Percentiles rank a stretch among this genome's conserved stretches.
phyloP scores from a whole-genome alignment of 2,888 invertebrate genomes.

The Acronicta psi region DNA sequence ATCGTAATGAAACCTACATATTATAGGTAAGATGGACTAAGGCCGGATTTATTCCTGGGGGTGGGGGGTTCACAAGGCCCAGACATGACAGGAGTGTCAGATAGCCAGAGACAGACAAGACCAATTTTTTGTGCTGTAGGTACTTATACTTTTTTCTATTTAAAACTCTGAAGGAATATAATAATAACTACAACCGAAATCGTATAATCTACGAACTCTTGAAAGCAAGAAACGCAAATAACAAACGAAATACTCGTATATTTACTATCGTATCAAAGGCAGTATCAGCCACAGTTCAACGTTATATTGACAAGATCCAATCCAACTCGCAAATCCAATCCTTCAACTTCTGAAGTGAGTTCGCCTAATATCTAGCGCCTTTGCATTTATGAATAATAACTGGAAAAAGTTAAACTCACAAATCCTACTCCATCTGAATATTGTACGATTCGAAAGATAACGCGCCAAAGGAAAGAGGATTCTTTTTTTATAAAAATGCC shows the following conservation, averaged over 20 bases:
- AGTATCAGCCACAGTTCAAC: slow-evolving; percentile 60
- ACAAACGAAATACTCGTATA: slow-evolving; percentile 39
- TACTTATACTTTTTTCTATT: too few species aligned
- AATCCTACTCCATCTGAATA: slow-evolving; percentile 82
- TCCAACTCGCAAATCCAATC: slow-evolving; percentile 73
- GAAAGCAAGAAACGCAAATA: slow-evolving; percentile 18
- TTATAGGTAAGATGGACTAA: too few species aligned
- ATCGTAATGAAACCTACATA: too few species aligned
- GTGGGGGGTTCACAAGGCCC: too few species aligned
- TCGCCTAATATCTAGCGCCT: slow-evolving; percentile 81
- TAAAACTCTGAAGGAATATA: too few species aligned
- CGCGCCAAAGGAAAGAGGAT: slow-evolving; percentile 70
- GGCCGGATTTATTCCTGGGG: too few species aligned
- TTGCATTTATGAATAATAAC: slow-evolving; percentile 88
- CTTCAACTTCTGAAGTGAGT: slow-evolving; percentile 79
- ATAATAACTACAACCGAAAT: too few species aligned
- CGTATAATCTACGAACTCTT: background rate
- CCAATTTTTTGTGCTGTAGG: too few species aligned
- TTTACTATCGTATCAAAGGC: slow-evolving; percentile 54
- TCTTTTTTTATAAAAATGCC: slow-evolving; percentile 52
- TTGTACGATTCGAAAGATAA: slow-evolving; percentile 82
- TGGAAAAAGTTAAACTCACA: slow-evolving; percentile 83
- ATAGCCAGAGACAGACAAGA: too few species aligned
- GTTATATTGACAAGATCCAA: slow-evolving; percentile 73
- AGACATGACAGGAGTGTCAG: too few species aligned